Conservation (phyloP, 2,888 invertebrate genomes). For the Polydrusus tereticollis region DNA sequence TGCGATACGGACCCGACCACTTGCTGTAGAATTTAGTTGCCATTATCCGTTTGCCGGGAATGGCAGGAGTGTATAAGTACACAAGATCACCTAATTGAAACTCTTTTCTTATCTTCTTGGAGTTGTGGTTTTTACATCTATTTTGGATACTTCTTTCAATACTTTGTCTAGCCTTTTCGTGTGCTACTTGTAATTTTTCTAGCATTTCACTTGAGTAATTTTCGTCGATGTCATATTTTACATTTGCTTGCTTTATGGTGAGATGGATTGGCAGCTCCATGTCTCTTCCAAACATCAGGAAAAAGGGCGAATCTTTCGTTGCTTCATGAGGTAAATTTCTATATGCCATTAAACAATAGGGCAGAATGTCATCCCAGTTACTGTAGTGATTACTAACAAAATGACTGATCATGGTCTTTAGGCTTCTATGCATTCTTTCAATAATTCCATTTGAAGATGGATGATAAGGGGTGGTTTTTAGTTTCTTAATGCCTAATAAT, state of each 20-base stretch:
- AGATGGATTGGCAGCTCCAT: conserved; percentile 50
- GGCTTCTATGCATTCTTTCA: conserved; percentile 57
- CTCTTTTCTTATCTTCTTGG: background rate
- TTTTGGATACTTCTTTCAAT: background rate
- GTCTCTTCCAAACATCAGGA: too few species aligned
- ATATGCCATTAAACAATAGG: too few species aligned
- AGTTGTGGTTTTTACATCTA: conserved; percentile 4
- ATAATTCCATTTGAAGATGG: conserved; percentile 58
- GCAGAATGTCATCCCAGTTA: too few species aligned
- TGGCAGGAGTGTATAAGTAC: background rate
- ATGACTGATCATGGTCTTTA: too few species aligned
- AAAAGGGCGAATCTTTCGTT: too few species aligned
- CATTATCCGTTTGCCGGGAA: background rate
- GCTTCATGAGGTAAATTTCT: too few species aligned
- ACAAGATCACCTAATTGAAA: conserved; percentile 33
- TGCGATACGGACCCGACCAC: conserved; percentile 9
- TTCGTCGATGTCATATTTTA: conserved; percentile 28
- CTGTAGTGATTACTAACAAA: too few species aligned
- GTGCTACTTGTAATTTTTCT: conserved; percentile 7
- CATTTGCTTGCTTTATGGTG: conserved; percentile 33
- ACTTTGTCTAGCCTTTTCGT: conserved; percentile 8
- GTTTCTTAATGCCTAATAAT: conserved; percentile 50
- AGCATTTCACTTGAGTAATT: conserved; percentile 33
- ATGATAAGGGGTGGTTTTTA: conserved; percentile 57
- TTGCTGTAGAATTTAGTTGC: background rate